A percentile compares a stretch with the other conserved stretches of the same genome.
These are phyloP conservation scores for Pheosia gnoma DNA, from an alignment of 2,888 invertebrate genomes.

Conservation along the genomic window DNA sequence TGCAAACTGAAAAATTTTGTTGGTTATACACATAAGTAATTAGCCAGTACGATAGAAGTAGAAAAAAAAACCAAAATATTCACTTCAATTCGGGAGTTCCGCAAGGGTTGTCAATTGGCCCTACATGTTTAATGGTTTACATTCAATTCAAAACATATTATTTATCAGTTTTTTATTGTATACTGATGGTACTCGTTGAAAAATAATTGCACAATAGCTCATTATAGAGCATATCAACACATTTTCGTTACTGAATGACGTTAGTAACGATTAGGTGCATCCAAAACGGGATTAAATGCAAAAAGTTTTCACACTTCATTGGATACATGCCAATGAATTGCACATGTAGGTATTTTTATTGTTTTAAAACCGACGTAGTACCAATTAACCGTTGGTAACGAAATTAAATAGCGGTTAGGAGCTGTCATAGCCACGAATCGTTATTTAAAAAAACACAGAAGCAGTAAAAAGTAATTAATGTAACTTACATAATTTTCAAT, in stretches of 20 bases:
- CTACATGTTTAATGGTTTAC: background rate
- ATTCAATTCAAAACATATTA: background rate
- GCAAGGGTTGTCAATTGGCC: slow-evolving; percentile 1
- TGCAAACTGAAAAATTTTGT: background rate
- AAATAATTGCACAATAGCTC: slow-evolving; percentile 13
- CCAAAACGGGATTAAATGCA: slow-evolving; percentile 14
- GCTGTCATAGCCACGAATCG: slow-evolving; percentile 32
- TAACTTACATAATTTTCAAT: slow-evolving; percentile 50
- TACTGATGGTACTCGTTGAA: slow-evolving; percentile 9
- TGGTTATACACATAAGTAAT: background rate
- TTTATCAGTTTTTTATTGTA: background rate
- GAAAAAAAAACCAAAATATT: background rate
- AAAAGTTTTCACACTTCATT: slow-evolving; percentile 31
- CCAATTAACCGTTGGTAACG: slow-evolving; percentile 31
- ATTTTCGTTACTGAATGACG: slow-evolving; percentile 29
- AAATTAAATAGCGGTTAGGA: slow-evolving; percentile 28
- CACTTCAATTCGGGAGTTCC: background rate
- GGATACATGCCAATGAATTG: slow-evolving; percentile 11
- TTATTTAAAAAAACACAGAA: slow-evolving; percentile 30
- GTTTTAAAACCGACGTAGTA: slow-evolving; percentile 17
- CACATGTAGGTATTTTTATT: slow-evolving; percentile 18
- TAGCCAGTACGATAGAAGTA: background rate
- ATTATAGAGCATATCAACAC: slow-evolving; percentile 17
- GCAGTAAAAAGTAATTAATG: slow-evolving; percentile 51
- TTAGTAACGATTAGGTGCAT: slow-evolving; percentile 29